These are phyloP conservation scores for Pandion haliaetus DNA, from an alignment of 2,113 vertebrate species.

Conservation along the genomic window DNA sequence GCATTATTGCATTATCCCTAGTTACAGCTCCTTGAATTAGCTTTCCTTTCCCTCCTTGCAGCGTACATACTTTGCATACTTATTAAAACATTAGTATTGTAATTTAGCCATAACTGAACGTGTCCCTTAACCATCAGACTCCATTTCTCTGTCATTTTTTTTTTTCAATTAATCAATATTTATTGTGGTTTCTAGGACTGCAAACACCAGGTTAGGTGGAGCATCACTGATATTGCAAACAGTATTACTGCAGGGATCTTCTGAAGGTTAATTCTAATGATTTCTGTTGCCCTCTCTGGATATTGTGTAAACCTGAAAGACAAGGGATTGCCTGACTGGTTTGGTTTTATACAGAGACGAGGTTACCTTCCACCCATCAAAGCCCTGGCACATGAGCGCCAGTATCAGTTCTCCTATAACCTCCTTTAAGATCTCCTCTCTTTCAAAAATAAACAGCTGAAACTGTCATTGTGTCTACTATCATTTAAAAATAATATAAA, in stretches of 20 bases:
- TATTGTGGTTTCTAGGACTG: background rate
- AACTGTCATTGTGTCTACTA: background rate
- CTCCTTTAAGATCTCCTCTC: background rate
- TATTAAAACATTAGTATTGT: background rate
- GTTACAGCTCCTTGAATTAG: background rate
- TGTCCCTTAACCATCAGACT: background rate
- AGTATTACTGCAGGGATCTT: background rate
- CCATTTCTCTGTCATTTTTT: background rate
- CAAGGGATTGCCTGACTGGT: background rate
- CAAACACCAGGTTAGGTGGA: background rate
- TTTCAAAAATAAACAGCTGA: background rate
- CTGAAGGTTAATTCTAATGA: background rate
- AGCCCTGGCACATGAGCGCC: fast-evolving
- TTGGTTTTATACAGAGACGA: background rate
- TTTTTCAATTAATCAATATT: background rate
- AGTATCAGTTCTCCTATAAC: background rate
- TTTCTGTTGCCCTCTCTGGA: background rate
- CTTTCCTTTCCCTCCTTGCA: background rate
- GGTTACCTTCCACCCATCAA: background rate
- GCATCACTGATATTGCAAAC: background rate
- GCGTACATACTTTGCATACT: background rate
- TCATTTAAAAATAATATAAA: background rate
- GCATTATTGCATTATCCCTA: background rate
- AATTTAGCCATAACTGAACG: background rate
- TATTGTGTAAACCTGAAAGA: background rate